Conservation (phyloP, 1,140 invertebrate genomes). For the Anthonomus grandis region DNA sequence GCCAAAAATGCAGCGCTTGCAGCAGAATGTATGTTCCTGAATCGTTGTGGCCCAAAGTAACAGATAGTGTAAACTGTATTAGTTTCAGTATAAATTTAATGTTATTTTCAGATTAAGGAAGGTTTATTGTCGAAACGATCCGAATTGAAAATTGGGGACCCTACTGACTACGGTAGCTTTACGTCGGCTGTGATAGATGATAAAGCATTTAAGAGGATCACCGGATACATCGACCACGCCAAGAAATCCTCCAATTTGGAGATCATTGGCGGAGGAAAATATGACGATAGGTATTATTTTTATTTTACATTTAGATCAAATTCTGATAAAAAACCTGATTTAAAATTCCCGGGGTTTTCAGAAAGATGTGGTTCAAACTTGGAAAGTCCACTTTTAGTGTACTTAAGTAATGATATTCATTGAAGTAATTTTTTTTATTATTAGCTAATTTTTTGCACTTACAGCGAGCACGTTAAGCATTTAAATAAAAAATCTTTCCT, state of each 20-base stretch:
- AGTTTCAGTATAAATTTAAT: background rate
- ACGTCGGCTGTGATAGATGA: slow-evolving; percentile 95
- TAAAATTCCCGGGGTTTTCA: no score
- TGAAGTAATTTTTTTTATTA: no score
- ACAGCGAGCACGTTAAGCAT: no score
- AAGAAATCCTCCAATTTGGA: slow-evolving; percentile 73
- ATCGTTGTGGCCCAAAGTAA: slow-evolving; percentile 81
- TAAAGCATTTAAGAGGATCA: slow-evolving; percentile 87
- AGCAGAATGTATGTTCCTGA: slow-evolving; percentile 93
- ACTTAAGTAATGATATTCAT: no score
- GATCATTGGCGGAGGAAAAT: slow-evolving; percentile 86
- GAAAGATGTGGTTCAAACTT: no score
- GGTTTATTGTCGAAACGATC: slow-evolving; percentile 64
- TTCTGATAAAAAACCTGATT: no score
- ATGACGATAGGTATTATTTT: slow-evolving; percentile 79
- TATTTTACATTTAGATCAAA: no score
- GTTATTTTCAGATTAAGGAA: slow-evolving; percentile 61
- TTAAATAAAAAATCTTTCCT: no score
- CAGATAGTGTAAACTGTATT: background rate
- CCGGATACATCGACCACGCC: slow-evolving; percentile 87
- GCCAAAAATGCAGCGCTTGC: slow-evolving; percentile 99
- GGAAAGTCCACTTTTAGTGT: no score
- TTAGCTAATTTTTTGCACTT: no score
- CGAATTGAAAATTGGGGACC: slow-evolving; percentile 82
- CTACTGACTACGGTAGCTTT: slow-evolving; percentile 79